Conservation (phyloP, 2,797 vertebrate genomes). For the Nyctibius grandis region DNA sequence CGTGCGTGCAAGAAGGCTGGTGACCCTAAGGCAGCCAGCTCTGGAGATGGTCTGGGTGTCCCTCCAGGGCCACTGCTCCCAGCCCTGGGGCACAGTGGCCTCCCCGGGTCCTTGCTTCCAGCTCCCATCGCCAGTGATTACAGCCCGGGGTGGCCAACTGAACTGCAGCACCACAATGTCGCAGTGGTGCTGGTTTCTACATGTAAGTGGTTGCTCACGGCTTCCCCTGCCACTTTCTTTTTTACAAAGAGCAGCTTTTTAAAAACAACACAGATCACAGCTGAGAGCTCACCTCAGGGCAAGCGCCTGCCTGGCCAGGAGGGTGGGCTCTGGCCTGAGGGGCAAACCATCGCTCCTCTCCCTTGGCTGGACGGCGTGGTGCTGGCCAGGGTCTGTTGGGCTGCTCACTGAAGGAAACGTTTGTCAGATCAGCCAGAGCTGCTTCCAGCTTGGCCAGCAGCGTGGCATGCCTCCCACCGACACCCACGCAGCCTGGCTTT, state of each 20-base stretch:
- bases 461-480: background rate
- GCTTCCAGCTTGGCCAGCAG: background rate
- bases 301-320: background rate
- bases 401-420: background rate
- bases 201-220: fast-evolving
- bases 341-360: background rate
- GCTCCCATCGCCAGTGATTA: fast-evolving
- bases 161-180: fast-evolving
- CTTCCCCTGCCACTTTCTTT: background rate
- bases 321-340: background rate
- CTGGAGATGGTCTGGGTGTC: background rate
- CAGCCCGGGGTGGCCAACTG: background rate
- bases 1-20: background rate
- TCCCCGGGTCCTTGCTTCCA: background rate
- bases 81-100: background rate
- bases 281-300: background rate
- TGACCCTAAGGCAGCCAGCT: background rate
- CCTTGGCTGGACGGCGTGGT: fast-evolving
- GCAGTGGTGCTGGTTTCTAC: background rate
- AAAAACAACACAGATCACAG: background rate
- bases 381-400: background rate
- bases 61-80: background rate
- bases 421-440: background rate
- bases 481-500: background rate
- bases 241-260: background rate